Percentiles rank a stretch among this genome's conserved stretches.
phyloP scores from a whole-genome alignment of 2,888 invertebrate genomes.

The Lydus trimaculatus region DNA sequence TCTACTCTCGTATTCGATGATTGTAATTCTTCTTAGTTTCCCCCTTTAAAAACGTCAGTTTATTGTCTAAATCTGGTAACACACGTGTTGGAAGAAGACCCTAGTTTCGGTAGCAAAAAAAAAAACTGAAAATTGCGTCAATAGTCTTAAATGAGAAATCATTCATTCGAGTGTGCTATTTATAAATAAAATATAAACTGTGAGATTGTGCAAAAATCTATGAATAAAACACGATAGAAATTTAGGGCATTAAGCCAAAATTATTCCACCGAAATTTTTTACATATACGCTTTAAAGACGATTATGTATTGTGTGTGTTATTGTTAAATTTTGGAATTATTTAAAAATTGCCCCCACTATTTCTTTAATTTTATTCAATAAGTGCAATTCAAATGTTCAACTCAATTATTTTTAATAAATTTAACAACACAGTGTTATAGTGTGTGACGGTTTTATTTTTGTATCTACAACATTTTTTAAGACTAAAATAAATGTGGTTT shows the following conservation, averaged over 20 bases:
- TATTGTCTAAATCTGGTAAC: background rate
- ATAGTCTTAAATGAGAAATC: background rate
- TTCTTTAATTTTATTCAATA: background rate
- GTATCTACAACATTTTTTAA: background rate
- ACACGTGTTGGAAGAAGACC: background rate
- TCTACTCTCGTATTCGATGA: no score
- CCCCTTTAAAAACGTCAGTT: background rate
- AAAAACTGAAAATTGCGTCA: background rate
- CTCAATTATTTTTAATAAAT: conserved; percentile 6
- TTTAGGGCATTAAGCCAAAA: conserved; percentile 3
- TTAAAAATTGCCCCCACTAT: background rate
- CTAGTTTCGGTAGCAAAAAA: background rate
- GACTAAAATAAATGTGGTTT: background rate
- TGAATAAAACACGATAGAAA: background rate
- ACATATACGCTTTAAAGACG: no score
- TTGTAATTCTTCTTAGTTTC: background rate
- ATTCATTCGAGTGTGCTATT: background rate
- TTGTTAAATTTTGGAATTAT: background rate
- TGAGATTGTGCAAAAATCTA: conserved; percentile 8
- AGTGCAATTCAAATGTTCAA: background rate
- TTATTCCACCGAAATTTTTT: background rate
- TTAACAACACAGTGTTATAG: background rate
- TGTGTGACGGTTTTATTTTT: conserved; percentile 14
- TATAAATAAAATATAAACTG: background rate
- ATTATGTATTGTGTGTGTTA: no score